Conservation (phyloP, 2,888 invertebrate species). For the Dilophus febrilis region DNA sequence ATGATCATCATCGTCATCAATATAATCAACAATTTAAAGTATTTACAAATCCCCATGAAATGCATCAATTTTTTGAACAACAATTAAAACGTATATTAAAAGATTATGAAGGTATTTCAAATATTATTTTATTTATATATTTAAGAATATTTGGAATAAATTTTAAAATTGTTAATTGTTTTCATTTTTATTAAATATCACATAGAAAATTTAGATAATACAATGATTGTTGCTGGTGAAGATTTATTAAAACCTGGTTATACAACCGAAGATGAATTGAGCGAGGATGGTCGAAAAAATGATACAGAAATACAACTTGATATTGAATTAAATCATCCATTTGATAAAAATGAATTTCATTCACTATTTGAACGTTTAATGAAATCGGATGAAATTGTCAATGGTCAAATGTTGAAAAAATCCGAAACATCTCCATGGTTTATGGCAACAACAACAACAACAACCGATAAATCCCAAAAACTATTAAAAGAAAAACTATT, state of each 20-base stretch:
- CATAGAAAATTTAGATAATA: constrained; percentile 8
- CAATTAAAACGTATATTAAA: constrained; percentile 40
- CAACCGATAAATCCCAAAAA: constrained; percentile 10
- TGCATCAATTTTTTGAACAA: constrained; percentile 41
- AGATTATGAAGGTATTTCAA: constrained; percentile 22
- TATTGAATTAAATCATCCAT: constrained; percentile 39
- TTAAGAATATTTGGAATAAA: too few relatives aligned
- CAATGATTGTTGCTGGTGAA: constrained; percentile 30
- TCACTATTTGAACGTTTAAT: constrained; percentile 26
- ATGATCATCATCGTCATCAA: constrained; percentile 32
- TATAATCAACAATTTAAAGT: constrained; percentile 20
- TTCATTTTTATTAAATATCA: neutral
- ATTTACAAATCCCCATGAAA: constrained; percentile 40
- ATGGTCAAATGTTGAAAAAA: too few relatives aligned
- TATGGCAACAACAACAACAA: constrained; percentile 5
- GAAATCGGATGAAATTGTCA: too few relatives aligned
- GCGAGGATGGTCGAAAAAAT: constrained; percentile 22
- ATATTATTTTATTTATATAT: too few relatives aligned
- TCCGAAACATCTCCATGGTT: too few relatives aligned
- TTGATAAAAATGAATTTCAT: constrained; percentile 25
- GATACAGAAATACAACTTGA: constrained; percentile 27
- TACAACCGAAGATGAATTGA: too few relatives aligned
- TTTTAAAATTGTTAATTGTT: neutral
- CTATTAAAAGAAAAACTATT: constrained; percentile 10
- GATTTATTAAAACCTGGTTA: constrained; percentile 37